These are phyloP conservation scores for Drosophila rufa DNA, from an alignment of 1,140 invertebrate species.

Conservation along the genomic window DNA sequence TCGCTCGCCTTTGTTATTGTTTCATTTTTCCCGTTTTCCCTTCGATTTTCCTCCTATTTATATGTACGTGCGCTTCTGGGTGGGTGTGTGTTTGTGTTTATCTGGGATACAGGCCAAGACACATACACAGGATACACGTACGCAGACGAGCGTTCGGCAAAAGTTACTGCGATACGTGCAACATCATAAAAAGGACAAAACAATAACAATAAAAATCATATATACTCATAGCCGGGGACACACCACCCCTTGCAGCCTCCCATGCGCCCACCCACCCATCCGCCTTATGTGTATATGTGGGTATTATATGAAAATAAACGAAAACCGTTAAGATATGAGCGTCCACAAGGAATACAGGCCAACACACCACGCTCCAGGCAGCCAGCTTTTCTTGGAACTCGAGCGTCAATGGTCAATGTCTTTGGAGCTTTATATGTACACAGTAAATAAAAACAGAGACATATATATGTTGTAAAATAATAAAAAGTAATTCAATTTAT, in stretches of 20 bases:
- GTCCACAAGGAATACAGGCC: constrained; percentile 33
- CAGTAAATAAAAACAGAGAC: not conserved
- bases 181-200: constrained; percentile 81
- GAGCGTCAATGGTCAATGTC: constrained; percentile 21
- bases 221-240: constrained; percentile 43
- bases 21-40: constrained; percentile 72
- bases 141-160: constrained; percentile 31
- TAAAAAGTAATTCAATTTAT: not conserved
- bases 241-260: constrained; percentile 11
- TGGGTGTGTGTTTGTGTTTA: constrained; percentile 41
- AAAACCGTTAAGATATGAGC: constrained; percentile 72
- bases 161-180: constrained; percentile 65
- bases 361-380: not conserved
- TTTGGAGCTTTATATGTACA: not conserved
- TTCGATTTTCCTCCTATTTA: constrained; percentile 64
- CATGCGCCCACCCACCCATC: not conserved
- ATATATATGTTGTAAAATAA: not conserved
- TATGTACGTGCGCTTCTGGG: constrained; percentile 13
- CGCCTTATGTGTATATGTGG: constrained; percentile 13
- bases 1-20: constrained; percentile 63
- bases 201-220: constrained; percentile 84
- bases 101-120: constrained; percentile 43
- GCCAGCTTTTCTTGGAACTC: constrained; percentile 4
- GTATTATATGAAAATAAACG: constrained; percentile 52
- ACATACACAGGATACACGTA: constrained; percentile 30